Evolutionary conservation across 1,140 invertebrate genomes (phyloP).

Genomic region (Meloidogyne exigua): DNA sequence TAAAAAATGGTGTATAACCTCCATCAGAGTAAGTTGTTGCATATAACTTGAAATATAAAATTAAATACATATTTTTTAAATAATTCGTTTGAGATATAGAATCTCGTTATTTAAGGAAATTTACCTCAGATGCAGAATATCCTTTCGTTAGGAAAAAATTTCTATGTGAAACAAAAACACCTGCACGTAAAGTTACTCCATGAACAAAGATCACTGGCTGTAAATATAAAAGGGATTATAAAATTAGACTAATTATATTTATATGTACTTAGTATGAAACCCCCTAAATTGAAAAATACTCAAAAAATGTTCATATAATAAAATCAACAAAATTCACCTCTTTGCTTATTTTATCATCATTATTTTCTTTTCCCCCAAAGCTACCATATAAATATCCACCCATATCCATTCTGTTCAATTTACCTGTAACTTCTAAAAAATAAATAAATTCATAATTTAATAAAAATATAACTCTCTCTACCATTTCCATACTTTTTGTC

Average conservation of each 20-base stretch:
- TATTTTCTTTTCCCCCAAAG: not conserved
- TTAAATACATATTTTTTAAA: not conserved
- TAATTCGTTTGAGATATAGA: not conserved
- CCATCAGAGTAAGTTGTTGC: not conserved
- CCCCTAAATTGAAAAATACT: too few relatives aligned
- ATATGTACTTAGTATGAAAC: too few relatives aligned
- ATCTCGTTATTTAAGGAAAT: not conserved
- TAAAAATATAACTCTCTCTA: not conserved
- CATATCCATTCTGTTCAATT: not conserved
- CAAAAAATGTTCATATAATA: too few relatives aligned
- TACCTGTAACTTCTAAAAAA: not conserved
- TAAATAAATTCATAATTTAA: not conserved
- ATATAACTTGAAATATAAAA: not conserved
- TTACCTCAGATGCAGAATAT: constrained; percentile 6
- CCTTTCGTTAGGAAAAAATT: constrained; percentile 19
- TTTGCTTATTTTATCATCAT: not conserved
- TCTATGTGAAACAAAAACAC: constrained; percentile 1
- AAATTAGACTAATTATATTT: too few relatives aligned
- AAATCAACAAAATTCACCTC: not conserved
- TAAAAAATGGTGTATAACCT: not conserved
- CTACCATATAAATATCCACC: not conserved
- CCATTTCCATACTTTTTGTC: not conserved
- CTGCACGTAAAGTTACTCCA: constrained; percentile 12
- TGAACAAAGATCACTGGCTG: constrained; percentile 32
- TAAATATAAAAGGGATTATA: not conserved